phyloP scores from a whole-genome alignment of 2,888 invertebrate species.

The Amblyjoppa proteus region DNA sequence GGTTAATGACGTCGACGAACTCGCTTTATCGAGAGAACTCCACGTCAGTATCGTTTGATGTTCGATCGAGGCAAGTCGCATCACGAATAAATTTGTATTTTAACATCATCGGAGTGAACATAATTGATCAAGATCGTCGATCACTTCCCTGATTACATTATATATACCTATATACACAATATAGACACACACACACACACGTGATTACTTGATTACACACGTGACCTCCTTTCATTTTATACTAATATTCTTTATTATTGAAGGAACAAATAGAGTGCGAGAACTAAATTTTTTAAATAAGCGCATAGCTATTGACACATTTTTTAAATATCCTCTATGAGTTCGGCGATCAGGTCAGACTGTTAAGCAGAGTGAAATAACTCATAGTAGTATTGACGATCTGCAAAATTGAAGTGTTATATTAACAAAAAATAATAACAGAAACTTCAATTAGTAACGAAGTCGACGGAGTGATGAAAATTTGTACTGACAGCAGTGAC shows the following conservation, averaged over 20 bases:
- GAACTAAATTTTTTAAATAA: too few relatives aligned
- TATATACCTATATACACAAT: slow-evolving; percentile 3
- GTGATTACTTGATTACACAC: neutral
- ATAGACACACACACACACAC: slow-evolving; percentile 23
- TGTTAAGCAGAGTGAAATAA: slow-evolving; percentile 35
- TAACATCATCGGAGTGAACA: neutral
- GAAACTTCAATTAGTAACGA: neutral
- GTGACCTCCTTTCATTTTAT: too few relatives aligned
- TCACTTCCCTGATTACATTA: neutral
- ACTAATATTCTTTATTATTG: too few relatives aligned
- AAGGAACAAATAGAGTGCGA: too few relatives aligned
- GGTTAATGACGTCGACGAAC: neutral
- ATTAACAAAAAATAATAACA: neutral
- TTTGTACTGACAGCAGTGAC: slow-evolving; percentile 45
- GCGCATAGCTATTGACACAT: too few relatives aligned
- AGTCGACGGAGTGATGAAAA: too few relatives aligned
- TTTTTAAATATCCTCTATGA: neutral
- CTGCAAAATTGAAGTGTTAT: neutral
- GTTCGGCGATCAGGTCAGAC: slow-evolving; percentile 13
- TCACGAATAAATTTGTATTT: neutral
- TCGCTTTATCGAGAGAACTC: neutral
- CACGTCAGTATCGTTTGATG: neutral
- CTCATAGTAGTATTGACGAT: slow-evolving; percentile 28
- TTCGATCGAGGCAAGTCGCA: neutral
- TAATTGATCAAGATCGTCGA: neutral